Evolutionary conservation across 35 echinoderm and acorn worm species (phyloP).

Genomic region (Ophioderma brevispina): DNA sequence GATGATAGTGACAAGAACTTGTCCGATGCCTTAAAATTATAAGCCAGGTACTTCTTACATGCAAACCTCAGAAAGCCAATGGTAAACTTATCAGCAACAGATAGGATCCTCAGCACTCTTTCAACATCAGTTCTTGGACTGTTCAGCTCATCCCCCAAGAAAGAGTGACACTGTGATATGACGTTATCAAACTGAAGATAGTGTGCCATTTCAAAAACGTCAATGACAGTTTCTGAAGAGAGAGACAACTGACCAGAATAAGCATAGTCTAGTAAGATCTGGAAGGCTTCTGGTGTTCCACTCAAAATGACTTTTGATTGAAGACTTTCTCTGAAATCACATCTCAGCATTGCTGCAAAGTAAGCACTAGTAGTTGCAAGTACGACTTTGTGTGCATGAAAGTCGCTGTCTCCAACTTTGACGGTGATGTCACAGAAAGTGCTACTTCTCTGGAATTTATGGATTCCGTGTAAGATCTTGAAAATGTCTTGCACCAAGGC

Average conservation of each 20-base stretch:
- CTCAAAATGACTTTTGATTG: neutral
- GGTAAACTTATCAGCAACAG: neutral
- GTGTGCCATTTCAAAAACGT: neutral
- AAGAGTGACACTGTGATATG: neutral
- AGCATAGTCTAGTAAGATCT: neutral
- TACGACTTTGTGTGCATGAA: neutral
- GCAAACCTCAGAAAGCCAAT: neutral
- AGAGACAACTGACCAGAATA: neutral
- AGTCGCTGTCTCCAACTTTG: neutral
- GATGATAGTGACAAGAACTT: neutral
- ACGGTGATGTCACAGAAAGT: neutral
- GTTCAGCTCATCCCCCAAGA: neutral
- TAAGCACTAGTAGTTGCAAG: neutral
- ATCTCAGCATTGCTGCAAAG: neutral
- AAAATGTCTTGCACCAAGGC: no score
- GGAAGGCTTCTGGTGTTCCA: neutral
- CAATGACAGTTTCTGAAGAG: neutral
- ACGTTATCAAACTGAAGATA: neutral
- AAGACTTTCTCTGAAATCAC: neutral
- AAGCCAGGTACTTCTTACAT: neutral
- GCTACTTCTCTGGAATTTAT: neutral
- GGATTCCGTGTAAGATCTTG: no score
- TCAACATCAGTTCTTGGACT: neutral
- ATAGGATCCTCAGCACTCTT: neutral
- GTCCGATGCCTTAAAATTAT: neutral